Conservation (phyloP, 2,888 invertebrate genomes). For the Liposcelis brunnea region DNA sequence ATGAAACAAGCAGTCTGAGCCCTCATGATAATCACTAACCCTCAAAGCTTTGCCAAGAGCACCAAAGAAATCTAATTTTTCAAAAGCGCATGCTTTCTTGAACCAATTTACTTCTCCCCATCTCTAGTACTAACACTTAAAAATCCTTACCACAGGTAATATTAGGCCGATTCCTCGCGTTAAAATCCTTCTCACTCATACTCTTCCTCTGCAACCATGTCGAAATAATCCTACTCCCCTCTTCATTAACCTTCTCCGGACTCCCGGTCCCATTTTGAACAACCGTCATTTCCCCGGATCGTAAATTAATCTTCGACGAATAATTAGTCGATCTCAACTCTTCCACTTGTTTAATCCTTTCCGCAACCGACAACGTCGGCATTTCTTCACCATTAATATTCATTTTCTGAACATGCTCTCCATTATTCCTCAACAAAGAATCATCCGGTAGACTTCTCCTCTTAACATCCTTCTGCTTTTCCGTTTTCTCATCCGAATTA, state of each 20-base stretch:
- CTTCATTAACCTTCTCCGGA: neutral
- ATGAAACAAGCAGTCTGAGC: too few species aligned
- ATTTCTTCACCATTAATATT: neutral
- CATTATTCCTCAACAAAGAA: neutral
- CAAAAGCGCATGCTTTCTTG: too few species aligned
- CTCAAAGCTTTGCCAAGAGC: too few species aligned
- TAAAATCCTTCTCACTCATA: neutral
- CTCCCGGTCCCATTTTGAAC: conserved; percentile 18
- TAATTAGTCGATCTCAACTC: conserved; percentile 28
- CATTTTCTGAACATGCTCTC: neutral
- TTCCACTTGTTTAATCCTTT: conserved; percentile 32
- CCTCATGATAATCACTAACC: too few species aligned
- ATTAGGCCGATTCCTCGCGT: conserved; percentile 12
- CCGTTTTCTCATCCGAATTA: conserved; percentile 12
- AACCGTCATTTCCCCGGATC: conserved; percentile 28
- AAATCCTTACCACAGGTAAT: too few species aligned
- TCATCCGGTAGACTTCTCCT: conserved; percentile 14
- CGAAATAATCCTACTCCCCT: too few species aligned
- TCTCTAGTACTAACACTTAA: too few species aligned
- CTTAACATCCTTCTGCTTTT: conserved; percentile 17
- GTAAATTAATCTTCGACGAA: conserved; percentile 40
- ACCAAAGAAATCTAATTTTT: too few species aligned
- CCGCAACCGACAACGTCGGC: conserved; percentile 30
- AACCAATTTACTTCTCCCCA: too few species aligned
- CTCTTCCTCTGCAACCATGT: too few species aligned